Evolutionary conservation across 2,113 vertebrate species (phyloP).

Genomic region (Tichodroma muraria): DNA sequence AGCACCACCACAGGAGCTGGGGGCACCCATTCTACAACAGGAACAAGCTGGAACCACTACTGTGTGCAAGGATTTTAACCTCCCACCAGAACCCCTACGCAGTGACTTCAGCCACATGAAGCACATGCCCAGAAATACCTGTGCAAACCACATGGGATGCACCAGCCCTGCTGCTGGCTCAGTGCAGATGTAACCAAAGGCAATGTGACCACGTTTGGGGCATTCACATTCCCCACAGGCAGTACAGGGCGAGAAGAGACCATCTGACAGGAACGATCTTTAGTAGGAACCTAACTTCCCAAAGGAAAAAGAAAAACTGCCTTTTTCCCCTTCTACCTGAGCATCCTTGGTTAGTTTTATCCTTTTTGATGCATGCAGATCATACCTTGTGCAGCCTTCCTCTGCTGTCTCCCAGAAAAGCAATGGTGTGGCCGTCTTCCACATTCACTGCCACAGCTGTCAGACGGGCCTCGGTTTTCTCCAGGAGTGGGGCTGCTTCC

Average conservation of each 20-base stretch:
- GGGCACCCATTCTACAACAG: rapidly evolving
- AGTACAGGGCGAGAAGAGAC: neutral
- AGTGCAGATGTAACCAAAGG: neutral
- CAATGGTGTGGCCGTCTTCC: slow-evolving; percentile 83
- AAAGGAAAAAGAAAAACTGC: neutral
- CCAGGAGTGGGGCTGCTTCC: slow-evolving; percentile 79
- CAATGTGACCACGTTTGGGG: rapidly evolving
- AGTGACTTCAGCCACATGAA: neutral
- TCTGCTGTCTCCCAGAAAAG: slow-evolving; percentile 90
- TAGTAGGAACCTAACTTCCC: neutral
- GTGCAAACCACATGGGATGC: rapidly evolving
- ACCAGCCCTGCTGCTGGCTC: neutral
- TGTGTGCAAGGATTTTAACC: neutral
- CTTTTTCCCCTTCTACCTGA: neutral
- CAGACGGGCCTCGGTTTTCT: slow-evolving; percentile 82
- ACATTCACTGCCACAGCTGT: slow-evolving; percentile 88
- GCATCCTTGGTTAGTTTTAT: neutral
- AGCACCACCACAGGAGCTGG: neutral
- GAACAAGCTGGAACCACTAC: neutral
- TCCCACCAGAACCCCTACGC: neutral
- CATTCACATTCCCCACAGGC: neutral
- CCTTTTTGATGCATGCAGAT: neutral
- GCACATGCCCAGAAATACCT: neutral
- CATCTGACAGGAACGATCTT: rapidly evolving
- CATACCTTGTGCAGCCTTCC: slow-evolving; percentile 90